phyloP scores from a whole-genome alignment of 2,888 invertebrate genomes.

The Pheosia tremula region DNA sequence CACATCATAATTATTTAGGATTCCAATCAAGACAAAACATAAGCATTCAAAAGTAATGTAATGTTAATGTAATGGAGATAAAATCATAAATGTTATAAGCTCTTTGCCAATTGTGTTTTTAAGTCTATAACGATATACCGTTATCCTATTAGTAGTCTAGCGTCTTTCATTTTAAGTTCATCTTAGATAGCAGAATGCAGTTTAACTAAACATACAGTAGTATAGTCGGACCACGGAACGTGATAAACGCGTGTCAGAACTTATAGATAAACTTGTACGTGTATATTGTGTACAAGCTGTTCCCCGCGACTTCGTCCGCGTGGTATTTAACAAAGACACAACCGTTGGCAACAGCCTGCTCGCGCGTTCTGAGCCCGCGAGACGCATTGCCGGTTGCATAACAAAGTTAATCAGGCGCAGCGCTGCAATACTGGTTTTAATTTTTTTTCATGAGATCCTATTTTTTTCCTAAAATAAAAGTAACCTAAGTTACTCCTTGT shows the following conservation, averaged over 20 bases:
- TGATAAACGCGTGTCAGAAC: neutral
- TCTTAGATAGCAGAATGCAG: neutral
- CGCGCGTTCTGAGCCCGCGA: too few relatives aligned
- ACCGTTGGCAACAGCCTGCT: too few relatives aligned
- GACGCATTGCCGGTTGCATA: too few relatives aligned
- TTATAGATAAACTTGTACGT: constrained; percentile 2
- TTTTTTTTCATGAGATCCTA: too few relatives aligned
- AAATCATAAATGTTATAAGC: neutral
- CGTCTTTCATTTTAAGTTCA: neutral
- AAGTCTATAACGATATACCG: neutral
- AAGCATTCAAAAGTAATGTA: neutral
- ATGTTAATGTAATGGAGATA: neutral
- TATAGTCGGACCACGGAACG: neutral
- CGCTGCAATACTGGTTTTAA: too few relatives aligned
- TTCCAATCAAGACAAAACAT: too few relatives aligned
- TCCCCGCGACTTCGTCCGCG: too few relatives aligned
- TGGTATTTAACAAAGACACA: too few relatives aligned
- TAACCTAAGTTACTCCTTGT: too few relatives aligned
- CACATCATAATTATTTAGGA: too few relatives aligned
- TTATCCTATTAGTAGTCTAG: neutral
- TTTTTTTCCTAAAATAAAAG: too few relatives aligned
- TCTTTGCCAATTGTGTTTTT: neutral
- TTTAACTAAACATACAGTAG: neutral
- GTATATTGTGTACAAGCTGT: neutral
- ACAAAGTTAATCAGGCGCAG: too few relatives aligned